Conservation (phyloP, 2,113 vertebrate genomes). For the Craseonycteris thonglongyai region DNA sequence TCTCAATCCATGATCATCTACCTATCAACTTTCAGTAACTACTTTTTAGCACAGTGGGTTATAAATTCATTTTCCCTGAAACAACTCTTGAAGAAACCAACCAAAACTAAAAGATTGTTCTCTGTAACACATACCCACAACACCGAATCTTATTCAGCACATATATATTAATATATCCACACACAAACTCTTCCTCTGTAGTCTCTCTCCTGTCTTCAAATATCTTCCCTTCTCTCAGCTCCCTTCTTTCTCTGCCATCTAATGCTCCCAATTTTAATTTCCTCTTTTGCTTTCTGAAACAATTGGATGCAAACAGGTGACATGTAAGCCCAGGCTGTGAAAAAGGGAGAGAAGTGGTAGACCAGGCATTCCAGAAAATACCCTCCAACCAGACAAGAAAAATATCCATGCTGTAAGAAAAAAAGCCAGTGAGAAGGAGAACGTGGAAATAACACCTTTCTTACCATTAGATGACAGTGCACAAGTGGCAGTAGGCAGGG, state of each 20-base stretch:
- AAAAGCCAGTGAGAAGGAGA: background rate
- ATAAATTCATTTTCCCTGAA: background rate
- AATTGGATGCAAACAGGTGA: background rate
- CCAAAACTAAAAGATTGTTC: background rate
- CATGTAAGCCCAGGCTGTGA: background rate
- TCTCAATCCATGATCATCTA: background rate
- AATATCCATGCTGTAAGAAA: rapidly evolving
- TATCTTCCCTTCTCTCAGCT: background rate
- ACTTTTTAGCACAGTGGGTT: background rate
- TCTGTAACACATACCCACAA: background rate
- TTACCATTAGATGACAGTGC: rapidly evolving
- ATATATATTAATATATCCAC: rapidly evolving
- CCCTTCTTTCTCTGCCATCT: background rate
- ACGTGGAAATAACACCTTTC: background rate
- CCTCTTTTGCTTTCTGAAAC: background rate
- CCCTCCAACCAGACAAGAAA: background rate
- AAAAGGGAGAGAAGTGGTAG: background rate
- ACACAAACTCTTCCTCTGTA: background rate
- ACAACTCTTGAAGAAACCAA: background rate
- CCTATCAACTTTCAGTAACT: background rate
- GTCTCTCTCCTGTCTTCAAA: background rate
- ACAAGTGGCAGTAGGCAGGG: background rate
- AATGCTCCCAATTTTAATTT: background rate
- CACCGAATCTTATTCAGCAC: background rate
- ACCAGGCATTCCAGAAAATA: no score